Evolutionary conservation across 2,113 vertebrate species (phyloP), one percentile per base, ranked within the genome.

Genomic region (Oenanthe oenanthe): DNA sequence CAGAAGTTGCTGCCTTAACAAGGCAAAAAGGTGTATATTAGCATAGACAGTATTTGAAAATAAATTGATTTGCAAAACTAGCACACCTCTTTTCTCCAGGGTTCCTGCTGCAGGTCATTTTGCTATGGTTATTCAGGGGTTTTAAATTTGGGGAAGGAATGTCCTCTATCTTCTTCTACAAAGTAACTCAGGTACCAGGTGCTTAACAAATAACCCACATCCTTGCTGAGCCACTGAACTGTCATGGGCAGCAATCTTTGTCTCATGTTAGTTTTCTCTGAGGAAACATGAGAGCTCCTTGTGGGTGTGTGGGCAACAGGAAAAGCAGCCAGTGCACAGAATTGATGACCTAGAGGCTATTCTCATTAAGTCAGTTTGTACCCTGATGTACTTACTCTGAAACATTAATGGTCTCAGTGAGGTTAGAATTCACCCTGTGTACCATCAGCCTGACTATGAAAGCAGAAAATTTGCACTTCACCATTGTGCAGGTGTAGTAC

Each of bases 341-440:
- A 93, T 0, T 83, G 74, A 85, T 94, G 82, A 84, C 43, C 63
- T 51, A 53, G 53, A 4, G 2, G 67, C 71, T 70, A 13, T 63
- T 48, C 88, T 92, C 72, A 60, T 93, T 86, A 88, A 80, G 60
- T 70, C 75, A 86, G 65, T 43, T 67, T 61, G 36, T 53, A 58
- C 75, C 54, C 75, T 94, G 95, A 92, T 94, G 94, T 93, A 92
- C 75, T 93, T 67, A 79, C 34, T 88, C 47, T 51, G 40, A 93
- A 83, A 61, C 25, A 17, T 74, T 88, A 40, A 88, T 63, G 34
- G 82, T 82, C 89, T 88, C 84, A 18, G 25, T 22, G 81, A 89
- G 87, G 78, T 74, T 85, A 36, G 67, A 74, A 83, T 90, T 94
- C 85, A 57, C 56, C 18, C 7, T 66, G 45, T 36, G 34, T 79